Conservation (phyloP, 2,888 invertebrate genomes). For the Mantis religiosa region DNA sequence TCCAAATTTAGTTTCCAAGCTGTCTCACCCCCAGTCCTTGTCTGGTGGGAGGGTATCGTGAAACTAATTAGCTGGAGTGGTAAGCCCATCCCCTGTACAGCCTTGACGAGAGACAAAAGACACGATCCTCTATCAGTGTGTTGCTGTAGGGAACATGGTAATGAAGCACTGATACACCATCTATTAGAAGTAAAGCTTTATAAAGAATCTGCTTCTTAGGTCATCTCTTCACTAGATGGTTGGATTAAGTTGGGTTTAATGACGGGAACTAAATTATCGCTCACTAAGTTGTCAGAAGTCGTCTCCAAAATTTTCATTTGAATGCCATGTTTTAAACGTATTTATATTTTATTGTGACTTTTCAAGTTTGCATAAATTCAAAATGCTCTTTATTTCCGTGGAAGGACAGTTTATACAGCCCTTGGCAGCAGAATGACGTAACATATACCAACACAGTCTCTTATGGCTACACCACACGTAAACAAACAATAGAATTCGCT, state of each 20-base stretch:
- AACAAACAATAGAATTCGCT: no score
- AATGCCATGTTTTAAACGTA: no score
- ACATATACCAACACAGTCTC: no score
- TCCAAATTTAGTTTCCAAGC: not conserved
- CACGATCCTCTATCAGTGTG: not conserved
- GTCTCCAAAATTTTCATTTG: no score
- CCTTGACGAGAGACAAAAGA: not conserved
- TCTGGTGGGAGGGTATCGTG: not conserved
- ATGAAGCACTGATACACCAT: not conserved
- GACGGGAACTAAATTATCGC: not conserved
- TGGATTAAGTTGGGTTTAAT: not conserved
- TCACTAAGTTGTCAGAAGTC: no score
- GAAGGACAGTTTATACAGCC: no score
- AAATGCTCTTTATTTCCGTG: no score
- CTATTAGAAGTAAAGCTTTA: not conserved
- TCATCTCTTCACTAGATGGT: not conserved
- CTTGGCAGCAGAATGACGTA: no score
- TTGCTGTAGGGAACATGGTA: not conserved
- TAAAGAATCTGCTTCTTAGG: not conserved
- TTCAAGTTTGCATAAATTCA: no score
- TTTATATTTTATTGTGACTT: no score
- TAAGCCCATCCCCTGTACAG: not conserved
- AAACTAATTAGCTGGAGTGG: not conserved
- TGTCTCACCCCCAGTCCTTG: not conserved
- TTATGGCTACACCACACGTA: no score